Evolutionary conservation across 2,113 vertebrate species (phyloP), one percentile per base, ranked within the genome.

Genomic region (Fulica atra): DNA sequence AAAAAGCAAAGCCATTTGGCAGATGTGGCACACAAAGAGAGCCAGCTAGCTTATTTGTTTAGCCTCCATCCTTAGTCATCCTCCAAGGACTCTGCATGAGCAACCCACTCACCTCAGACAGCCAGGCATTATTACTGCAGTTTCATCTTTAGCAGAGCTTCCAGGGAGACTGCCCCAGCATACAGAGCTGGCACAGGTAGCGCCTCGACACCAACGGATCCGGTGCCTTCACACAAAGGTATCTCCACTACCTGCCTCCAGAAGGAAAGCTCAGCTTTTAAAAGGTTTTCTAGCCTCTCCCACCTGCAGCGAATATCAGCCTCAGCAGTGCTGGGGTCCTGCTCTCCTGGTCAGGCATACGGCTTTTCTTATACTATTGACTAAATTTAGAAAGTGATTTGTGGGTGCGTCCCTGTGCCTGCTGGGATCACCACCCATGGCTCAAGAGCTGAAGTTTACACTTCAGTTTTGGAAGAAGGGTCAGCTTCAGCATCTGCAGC

Each of bases 81-180:
- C 56, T 72, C 65, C 57, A 36, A 81, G n/a, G 36, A 28, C 28
- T 57, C 29, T 25, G 20, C 54, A 59, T 0, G 1, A 96, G 64
- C 71, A 54, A 23, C 31, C 36, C 1, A 33, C 0, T 0, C 4
- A 7, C 33, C 66, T 56, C 10, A 0, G 71, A 11, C 72, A 72
- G 50, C 5, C 50, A 63, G 59, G 54, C n/a, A 86, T 53, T 15
- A 88, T 63, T 42, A 77, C 6, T 0, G 6, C 57, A 13, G 17
- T 18, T 50, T 13, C 46, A n/a, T 44, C 31, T 35, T 35, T 11
- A 72, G 70, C 53, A n/a, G 18, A 66, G 66, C 38, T 63, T 51
- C 73, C 3, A 6, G 50, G 64, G 42, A 56, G 31, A 14, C 23
- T 24, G 23, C 24, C 35, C 48, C 1, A 2, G 54, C 33, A 51